A percentile compares a stretch with the other conserved stretches of the same genome.
Evolutionary conservation across 2,888 invertebrate species (phyloP).

Genomic region (Caenorhabditis drosophilae): DNA sequence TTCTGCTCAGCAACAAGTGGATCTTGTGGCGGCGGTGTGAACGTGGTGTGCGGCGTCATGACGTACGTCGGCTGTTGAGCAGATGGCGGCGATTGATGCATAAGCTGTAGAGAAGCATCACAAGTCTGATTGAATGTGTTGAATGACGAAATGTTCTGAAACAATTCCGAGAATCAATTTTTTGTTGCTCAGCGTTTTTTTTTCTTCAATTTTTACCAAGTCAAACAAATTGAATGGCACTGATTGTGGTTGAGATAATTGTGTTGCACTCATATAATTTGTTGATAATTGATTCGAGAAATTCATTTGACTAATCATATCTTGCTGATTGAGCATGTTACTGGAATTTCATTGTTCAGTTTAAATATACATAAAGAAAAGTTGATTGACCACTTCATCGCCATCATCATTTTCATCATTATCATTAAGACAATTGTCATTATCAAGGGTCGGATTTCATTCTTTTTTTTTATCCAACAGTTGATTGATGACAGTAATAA

Average conservation of each 20-base stretch:
- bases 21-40: conserved; percentile 56
- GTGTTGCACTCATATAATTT: conserved; percentile 26
- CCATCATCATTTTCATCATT: too few species aligned
- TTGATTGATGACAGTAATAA: conserved; percentile 41
- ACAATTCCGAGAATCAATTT: not conserved
- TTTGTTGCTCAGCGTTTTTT: not conserved
- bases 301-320: conserved; percentile 32
- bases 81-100: conserved; percentile 8
- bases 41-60: conserved; percentile 21
- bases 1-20: conserved; percentile 42
- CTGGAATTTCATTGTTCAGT: conserved; percentile 24
- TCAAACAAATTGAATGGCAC: conserved; percentile 31
- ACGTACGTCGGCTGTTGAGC: conserved; percentile 17
- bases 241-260: conserved; percentile 14
- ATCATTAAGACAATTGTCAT: too few species aligned
- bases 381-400: too few species aligned
- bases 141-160: conserved; percentile 26
- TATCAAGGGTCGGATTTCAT: too few species aligned
- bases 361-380: too few species aligned
- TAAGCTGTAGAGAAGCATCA: conserved; percentile 20
- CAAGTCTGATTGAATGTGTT: conserved; percentile 13
- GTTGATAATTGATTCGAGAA: conserved; percentile 19
- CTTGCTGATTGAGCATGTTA: conserved; percentile 32
- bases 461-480: too few species aligned
- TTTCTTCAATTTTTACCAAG: conserved; percentile 21